Conservation (phyloP, 2,113 vertebrate species). For the Bos indicus region DNA sequence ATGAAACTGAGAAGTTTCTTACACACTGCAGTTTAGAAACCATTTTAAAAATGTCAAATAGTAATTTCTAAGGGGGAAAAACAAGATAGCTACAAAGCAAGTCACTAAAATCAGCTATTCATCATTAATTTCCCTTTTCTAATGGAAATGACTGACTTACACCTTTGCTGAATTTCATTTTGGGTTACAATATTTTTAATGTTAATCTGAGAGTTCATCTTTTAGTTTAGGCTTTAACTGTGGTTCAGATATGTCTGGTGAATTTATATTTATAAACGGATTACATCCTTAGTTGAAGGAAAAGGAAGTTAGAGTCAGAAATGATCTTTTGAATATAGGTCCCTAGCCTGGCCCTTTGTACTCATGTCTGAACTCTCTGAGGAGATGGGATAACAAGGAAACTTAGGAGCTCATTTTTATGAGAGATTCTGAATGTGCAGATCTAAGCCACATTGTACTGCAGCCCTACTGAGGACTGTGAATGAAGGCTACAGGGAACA, state of each 20-base stretch:
- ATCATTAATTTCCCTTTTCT: conserved; percentile 42
- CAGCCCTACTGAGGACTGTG: not conserved
- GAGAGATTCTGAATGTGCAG: not conserved
- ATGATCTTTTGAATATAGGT: not conserved
- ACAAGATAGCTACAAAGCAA: conserved; percentile 20
- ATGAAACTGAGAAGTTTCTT: conserved; percentile 43
- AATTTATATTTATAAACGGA: conserved; percentile 20
- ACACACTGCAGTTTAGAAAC: conserved; percentile 46
- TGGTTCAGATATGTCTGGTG: not conserved
- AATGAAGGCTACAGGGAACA: not conserved
- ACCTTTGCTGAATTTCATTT: conserved; percentile 33
- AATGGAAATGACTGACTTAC: conserved; percentile 1
- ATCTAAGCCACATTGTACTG: not conserved
- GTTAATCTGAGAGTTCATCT: conserved; percentile 16
- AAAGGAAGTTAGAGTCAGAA: conserved; percentile 9
- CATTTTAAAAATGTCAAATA: conserved; percentile 46
- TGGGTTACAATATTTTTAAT: not conserved
- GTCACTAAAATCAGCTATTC: conserved; percentile 33
- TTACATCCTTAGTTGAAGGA: not conserved
- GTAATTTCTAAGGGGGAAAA: conserved; percentile 40
- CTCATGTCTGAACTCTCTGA: not conserved
- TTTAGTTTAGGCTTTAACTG: conserved; percentile 13
- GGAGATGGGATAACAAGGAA: not conserved
- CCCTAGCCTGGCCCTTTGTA: not conserved
- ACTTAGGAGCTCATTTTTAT: not conserved